Evolutionary conservation across 1,140 invertebrate species (phyloP), one percentile per base, ranked within the genome.

Genomic region (Mamestra configurata): DNA sequence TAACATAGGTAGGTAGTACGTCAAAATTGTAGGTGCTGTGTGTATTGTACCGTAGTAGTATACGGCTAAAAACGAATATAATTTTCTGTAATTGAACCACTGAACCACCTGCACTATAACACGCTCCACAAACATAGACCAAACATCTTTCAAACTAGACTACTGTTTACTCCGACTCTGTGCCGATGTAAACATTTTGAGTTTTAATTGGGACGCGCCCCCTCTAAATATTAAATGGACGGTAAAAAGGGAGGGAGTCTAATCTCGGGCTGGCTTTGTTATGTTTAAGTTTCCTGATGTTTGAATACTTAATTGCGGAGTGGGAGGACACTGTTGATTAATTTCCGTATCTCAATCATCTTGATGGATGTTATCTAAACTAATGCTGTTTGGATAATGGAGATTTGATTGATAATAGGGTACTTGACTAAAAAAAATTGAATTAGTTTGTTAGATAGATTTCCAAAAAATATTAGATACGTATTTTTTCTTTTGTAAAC

Each of bases 181-280:
- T 53, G 27, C 46, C 22, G 35, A 15, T 40, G 8, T 43, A 66
- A 22, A 66, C 37, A 66, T 24, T 13, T 71, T 31, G 20, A 71
- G 68, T 35, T 68, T 71, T 71, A 53, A 71, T 71, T 53, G 68
- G 46, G 22, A 51, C 68, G 68, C 7, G 66, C 24, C 40, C 61
- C 68, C 24, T 71, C 11, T 71, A 71, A 53, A 71, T 71, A 53
- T 71, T 71, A 27, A 35, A 71, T 71, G 24, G 1, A n/a, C 24
- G 24, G 24, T 71, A 71, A 53, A 71, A 35, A 51, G 13, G 22
- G 37, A 53, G 46, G 7, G 22, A 4, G 24, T 11, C 46, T 66
- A 43, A 66, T 35, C 61, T 71, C 68, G 27, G 20, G 11, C 20
- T 3, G 40, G 40, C 66, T 71, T 49, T 53, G 37, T 71, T 53